Base-by-base conservation (phyloP, 2,888 invertebrate species). In the Cheilosia variabilis region DNA sequence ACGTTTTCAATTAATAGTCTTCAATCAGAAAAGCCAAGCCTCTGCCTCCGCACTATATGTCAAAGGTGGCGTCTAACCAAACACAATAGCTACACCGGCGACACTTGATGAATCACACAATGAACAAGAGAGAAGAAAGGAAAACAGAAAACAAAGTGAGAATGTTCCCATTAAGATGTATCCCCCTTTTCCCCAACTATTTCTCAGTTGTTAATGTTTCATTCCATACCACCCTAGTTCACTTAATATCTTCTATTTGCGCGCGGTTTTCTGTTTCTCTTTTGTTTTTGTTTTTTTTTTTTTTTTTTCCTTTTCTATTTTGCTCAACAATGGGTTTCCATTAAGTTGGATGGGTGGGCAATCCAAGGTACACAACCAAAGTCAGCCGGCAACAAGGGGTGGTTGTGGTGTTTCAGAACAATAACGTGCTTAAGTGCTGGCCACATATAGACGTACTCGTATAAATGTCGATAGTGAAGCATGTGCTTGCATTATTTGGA, bases 311-410 rank as follows among this genome's bases (percentile, higher is more conserved):
- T 53, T 68, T 45, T 27, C 27, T 22, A 60, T 53, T 66, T 47
- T 57, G 66, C 66, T 68, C 15, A 78, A 83, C 83, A 83, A 83
- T 78, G 73, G 58, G 63, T 73, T 79, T 83, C 83, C 83, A 83
- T 83, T 83, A 63, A 72, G 78, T 31, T 9, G 0, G 13, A 68
- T 34, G 71, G 22, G 17, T 37, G n/a, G 45, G 37, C 37, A 13
- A 15, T 58, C 47, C 17, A 31, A 34, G 7, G 24, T 4, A 6
- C 6, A 43, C 17, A 82, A 82, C 65, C 76, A 76, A 71, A 69
- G 76, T 60, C 58, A 9, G 50, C 27, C 52, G 57, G 60, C 55
- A 58, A 62, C 60, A 72, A 71, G 24, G 41, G 41, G 34, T 19
- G 50, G 50, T 58, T 58, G 57, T 62, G 55, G 55, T 63, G 63